phyloP scores from a whole-genome alignment of 2,888 invertebrate species.

The Tenthredo livida region DNA sequence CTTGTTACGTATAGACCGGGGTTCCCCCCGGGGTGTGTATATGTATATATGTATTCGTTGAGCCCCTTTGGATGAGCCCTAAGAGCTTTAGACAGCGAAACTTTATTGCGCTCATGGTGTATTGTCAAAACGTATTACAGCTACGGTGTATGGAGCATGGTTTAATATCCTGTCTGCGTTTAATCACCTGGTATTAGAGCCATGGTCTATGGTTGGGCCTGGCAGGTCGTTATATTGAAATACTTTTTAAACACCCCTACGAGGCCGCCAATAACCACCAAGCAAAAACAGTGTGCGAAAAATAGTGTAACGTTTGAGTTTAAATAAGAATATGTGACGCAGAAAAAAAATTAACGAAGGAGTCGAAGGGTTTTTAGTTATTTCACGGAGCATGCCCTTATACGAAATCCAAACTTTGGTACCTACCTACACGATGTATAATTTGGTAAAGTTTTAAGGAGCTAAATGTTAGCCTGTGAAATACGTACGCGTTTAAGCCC shows the following conservation, averaged over 20 bases:
- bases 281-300: neutral
- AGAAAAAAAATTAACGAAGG: neutral
- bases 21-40: slow-evolving; percentile 53
- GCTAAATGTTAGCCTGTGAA: neutral
- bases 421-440: neutral
- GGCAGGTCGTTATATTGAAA: slow-evolving; percentile 56
- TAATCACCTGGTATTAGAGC: slow-evolving; percentile 74
- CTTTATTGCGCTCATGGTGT: slow-evolving; percentile 71
- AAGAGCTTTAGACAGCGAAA: slow-evolving; percentile 72
- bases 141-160: slow-evolving; percentile 61
- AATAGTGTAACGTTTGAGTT: neutral
- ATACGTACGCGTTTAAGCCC: slow-evolving; percentile 30
- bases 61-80: slow-evolving; percentile 65
- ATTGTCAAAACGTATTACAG: slow-evolving; percentile 74
- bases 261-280: neutral
- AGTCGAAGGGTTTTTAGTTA: neutral
- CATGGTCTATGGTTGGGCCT: slow-evolving; percentile 71
- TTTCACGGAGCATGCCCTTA: neutral
- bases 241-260: slow-evolving; percentile 26
- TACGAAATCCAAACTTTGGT: neutral
- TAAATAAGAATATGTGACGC: neutral
- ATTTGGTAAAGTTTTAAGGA: neutral
- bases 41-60: slow-evolving; percentile 53
- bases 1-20: slow-evolving; percentile 39
- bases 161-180: slow-evolving; percentile 77